These are phyloP conservation scores for Smutsia gigantea DNA, from an alignment of 2,797 vertebrate species.

Conservation along the genomic window DNA sequence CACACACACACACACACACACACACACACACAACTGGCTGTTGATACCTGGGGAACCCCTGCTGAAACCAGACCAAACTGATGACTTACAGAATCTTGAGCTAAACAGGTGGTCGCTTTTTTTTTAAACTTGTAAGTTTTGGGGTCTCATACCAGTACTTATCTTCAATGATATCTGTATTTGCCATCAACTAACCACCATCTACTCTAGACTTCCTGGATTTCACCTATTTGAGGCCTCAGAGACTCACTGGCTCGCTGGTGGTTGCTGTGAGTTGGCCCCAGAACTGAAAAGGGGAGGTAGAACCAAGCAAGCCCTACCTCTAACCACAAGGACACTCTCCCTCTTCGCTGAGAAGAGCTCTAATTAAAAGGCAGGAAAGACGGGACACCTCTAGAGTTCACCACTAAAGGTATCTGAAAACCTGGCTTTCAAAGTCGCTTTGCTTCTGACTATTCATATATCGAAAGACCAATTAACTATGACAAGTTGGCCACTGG, in stretches of 20 bases:
- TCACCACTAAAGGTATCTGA: constrained; percentile 72
- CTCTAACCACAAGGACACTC: constrained; percentile 13
- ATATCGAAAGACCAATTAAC: constrained; percentile 85
- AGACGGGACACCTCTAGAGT: constrained; percentile 72
- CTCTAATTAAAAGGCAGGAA: constrained; percentile 76
- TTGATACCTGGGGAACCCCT: not conserved
- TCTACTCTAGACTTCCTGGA: not conserved
- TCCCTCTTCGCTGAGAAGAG: constrained; percentile 54
- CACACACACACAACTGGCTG: not conserved
- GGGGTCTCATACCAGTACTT: not conserved
- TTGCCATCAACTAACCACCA: not conserved
- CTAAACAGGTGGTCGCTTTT: not conserved
- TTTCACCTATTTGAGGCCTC: not conserved
- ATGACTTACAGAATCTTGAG: not conserved
- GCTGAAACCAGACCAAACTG: not conserved
- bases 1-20: not conserved
- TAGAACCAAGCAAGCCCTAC: not conserved
- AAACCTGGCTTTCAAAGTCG: constrained; percentile 82
- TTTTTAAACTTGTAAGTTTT: not conserved
- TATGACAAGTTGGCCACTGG: constrained; percentile 85
- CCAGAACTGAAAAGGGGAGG: constrained; percentile 61
- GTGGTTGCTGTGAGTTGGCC: not conserved
- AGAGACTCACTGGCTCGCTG: not conserved
- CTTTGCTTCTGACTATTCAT: constrained; percentile 82
- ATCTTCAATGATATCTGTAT: not conserved